Evolutionary conservation across 2,113 vertebrate species (phyloP), one percentile per base, ranked within the genome.

Genomic region (Periophthalmus modestus): DNA sequence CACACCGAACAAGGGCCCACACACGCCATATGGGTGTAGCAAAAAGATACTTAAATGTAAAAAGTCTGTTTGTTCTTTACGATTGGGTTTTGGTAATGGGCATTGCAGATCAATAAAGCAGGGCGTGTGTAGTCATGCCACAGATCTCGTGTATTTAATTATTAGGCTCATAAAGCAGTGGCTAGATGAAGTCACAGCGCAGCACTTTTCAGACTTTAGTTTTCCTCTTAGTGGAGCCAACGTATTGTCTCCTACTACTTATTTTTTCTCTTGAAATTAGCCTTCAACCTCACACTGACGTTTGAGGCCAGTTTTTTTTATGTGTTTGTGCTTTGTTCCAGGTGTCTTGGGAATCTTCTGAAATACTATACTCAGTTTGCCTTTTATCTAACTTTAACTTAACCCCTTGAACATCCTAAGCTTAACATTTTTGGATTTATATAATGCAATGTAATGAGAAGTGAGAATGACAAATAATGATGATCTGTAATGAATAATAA

Each of bases 31-130:
- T 72, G 65, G 48, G 58, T 2, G 18, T n/a, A 54, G 34, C 66
- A 67, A 48, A 46, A 48, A 9, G 15, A 69, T 59, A 14, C 18
- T 12, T 23, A 47, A 55, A 68, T 66, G 52, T 34, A 69, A 67
- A 68, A 75, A 43, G 33, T 15, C 24, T 82, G 43, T 84, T 78
- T 12, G 0, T 47, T 58, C 75, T 78, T 71, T 80, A 80, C 77
- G 62, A 71, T 65, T 61, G 12, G 24, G 50, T 70, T 59, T 67
- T 72, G 16, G 71, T 33, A n/a, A n/a, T 33, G 70, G 47, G 69
- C 77, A 80, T 47, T 83, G n/a, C 33, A 58, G 43, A 83, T 83
- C 69, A 82, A 75, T 83, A 73, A 71, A 78, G 65, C 72, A 55
- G 46, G 68, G 50, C 24, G 33, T 47, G 73, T 48, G 68, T n/a